These are phyloP conservation scores for Exocentrus adspersus DNA, from an alignment of 2,888 invertebrate species.

Conservation along the genomic window DNA sequence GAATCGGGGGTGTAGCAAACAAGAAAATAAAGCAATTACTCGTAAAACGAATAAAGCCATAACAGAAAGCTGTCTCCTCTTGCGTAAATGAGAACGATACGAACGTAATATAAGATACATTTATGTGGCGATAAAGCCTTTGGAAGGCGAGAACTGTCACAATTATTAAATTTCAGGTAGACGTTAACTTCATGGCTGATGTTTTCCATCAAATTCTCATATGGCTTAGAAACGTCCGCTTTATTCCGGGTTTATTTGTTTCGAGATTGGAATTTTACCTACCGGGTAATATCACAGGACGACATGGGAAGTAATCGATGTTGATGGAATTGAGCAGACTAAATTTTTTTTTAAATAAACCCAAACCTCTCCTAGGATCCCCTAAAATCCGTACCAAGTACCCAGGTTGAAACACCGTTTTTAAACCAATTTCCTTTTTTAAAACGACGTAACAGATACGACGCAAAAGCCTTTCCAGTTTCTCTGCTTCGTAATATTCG, in stretches of 20 bases:
- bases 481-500: not conserved
- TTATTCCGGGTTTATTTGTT: not conserved
- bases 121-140: slow-evolving; percentile 12
- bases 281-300: not conserved
- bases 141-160: slow-evolving; percentile 8
- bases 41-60: slow-evolving; percentile 11
- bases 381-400: not conserved
- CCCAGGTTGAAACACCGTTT: not conserved
- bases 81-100: not conserved
- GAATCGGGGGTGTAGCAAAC: not conserved
- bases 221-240: not conserved
- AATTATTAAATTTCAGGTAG: slow-evolving; percentile 20
- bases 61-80: not conserved
- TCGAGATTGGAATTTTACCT: not conserved
- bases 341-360: not conserved
- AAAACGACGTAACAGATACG: not conserved
- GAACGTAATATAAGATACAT: slow-evolving; percentile 9
- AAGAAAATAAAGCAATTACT: slow-evolving; percentile 17
- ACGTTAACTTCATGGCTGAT: not conserved
- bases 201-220: slow-evolving; percentile 13
- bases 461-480: not conserved
- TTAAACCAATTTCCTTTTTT: not conserved
- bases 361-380: not conserved
- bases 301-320: not conserved
- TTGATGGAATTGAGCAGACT: not conserved